Conservation (phyloP, 2,888 invertebrate genomes). For the Nemotelus pantherinus region DNA sequence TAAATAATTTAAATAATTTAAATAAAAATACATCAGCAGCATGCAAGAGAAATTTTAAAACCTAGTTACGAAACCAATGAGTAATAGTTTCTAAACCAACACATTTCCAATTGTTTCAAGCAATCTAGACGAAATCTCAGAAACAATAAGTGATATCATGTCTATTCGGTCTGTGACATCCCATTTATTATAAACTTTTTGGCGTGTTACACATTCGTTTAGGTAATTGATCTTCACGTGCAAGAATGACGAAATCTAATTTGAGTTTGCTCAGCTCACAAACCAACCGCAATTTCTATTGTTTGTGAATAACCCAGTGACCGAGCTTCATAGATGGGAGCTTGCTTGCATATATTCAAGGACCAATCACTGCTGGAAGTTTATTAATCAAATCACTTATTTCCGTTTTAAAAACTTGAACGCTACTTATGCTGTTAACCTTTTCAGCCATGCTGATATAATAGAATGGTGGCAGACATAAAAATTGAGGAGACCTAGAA, state of each 20-base stretch:
- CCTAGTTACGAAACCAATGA: too few relatives aligned
- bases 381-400: constrained; percentile 48
- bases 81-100: too few relatives aligned
- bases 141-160: too few relatives aligned
- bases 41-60: too few relatives aligned
- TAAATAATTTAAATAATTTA: too few relatives aligned
- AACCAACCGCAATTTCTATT: background rate
- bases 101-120: too few relatives aligned
- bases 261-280: constrained; percentile 13
- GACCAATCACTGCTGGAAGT: constrained; percentile 32
- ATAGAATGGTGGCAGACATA: too few relatives aligned
- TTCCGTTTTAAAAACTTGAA: constrained; percentile 42
- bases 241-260: constrained; percentile 14
- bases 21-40: too few relatives aligned
- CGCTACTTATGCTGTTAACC: constrained; percentile 13
- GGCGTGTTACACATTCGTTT: constrained; percentile 25
- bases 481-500: too few relatives aligned
- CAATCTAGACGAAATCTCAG: too few relatives aligned
- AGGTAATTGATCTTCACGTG: constrained; percentile 27
- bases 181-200: constrained; percentile 12
- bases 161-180: too few relatives aligned
- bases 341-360: constrained; percentile 18
- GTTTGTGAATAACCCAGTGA: background rate
- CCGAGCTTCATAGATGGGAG: background rate
- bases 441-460: background rate